A percentile compares a stretch with the other conserved stretches of the same genome.
Evolutionary conservation across 2,888 invertebrate genomes (phyloP).

Genomic region (Itoplectis maculator): DNA sequence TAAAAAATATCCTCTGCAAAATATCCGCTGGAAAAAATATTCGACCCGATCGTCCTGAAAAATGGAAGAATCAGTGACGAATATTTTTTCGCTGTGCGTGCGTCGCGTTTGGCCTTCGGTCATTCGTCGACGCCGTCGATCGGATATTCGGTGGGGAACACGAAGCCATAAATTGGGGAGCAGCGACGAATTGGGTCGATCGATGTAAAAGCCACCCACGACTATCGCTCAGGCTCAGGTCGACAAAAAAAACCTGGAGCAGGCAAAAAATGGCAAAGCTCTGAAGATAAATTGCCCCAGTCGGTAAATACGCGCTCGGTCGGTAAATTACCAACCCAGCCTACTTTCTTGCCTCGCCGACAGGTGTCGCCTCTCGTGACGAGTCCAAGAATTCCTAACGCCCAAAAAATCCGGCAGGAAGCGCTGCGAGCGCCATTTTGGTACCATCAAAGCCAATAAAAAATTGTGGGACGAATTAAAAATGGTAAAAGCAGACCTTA

Average conservation of each 20-base stretch:
- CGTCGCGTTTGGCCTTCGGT: neutral
- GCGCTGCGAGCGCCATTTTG: slow-evolving; percentile 37
- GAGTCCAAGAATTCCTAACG: slow-evolving; percentile 9
- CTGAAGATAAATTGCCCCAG: neutral
- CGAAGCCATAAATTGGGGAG: slow-evolving; percentile 22
- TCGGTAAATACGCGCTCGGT: neutral
- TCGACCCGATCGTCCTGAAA: too few species aligned
- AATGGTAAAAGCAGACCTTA: too few species aligned
- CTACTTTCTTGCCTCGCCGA: neutral
- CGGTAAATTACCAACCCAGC: neutral
- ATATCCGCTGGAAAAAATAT: too few species aligned
- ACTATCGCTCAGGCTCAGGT: neutral
- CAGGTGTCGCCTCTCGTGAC: slow-evolving; percentile 24
- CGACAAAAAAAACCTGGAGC: neutral
- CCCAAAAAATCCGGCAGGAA: slow-evolving; percentile 21
- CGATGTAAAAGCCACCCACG: slow-evolving; percentile 54
- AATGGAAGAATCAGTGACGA: too few species aligned
- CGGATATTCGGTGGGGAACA: neutral
- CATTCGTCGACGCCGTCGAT: neutral
- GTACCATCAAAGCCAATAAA: too few species aligned
- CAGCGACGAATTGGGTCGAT: slow-evolving; percentile 67
- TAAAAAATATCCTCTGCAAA: too few species aligned
- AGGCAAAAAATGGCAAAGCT: neutral
- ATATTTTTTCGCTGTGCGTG: too few species aligned
- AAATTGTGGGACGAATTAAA: neutral